Evolutionary conservation across 1,140 invertebrate genomes (phyloP).

Genomic region (Linepithema humile): DNA sequence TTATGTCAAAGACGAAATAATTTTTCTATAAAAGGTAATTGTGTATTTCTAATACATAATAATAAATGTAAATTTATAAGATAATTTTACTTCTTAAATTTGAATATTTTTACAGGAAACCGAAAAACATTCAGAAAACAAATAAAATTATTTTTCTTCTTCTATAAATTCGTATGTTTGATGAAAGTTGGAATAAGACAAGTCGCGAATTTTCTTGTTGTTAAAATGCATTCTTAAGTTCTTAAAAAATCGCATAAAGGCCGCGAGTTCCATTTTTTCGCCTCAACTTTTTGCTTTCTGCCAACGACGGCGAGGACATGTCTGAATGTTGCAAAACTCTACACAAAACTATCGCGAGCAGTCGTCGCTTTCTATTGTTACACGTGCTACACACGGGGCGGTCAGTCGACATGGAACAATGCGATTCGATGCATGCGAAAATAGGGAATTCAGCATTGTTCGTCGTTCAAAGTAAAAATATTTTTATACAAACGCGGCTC

Average conservation of each 20-base stretch:
- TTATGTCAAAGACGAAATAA: not conserved
- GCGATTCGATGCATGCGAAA: slow-evolving; percentile 11
- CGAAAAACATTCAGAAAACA: not conserved
- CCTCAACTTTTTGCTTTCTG: slow-evolving; percentile 6
- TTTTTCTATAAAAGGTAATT: not conserved
- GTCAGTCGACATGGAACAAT: slow-evolving; percentile 59
- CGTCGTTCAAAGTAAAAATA: not conserved
- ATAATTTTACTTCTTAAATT: not conserved
- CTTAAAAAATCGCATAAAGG: not conserved
- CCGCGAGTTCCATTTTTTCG: slow-evolving; percentile 41
- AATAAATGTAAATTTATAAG: not conserved
- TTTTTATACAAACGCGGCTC: not conserved
- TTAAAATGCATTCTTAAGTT: not conserved
- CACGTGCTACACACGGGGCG: slow-evolving; percentile 10
- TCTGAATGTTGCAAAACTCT: slow-evolving; percentile 56
- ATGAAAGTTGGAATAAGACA: not conserved
- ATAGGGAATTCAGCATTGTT: not conserved
- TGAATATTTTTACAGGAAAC: not conserved
- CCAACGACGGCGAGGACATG: not conserved
- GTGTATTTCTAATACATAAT: not conserved
- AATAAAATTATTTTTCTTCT: not conserved
- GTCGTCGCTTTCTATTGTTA: slow-evolving; percentile 63
- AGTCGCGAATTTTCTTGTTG: not conserved
- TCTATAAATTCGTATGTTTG: not conserved
- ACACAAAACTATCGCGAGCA: slow-evolving; percentile 61